phyloP scores from a whole-genome alignment of 2,113 vertebrate species.

The Etia nguti region DNA sequence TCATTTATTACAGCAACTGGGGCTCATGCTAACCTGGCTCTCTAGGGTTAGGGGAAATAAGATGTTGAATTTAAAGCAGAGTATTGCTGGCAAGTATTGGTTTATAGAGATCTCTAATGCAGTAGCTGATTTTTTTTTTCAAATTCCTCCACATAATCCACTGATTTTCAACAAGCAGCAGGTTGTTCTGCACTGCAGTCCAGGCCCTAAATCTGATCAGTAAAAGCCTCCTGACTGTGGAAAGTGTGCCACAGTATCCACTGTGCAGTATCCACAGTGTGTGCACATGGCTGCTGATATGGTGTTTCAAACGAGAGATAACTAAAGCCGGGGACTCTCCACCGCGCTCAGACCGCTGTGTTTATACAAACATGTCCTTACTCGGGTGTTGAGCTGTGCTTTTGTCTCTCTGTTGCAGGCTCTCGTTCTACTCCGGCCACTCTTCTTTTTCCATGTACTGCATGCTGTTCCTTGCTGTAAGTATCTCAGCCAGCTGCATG shows the following conservation, averaged over 20 bases:
- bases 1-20: background rate
- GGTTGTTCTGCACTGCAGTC: background rate
- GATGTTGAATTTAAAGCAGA: background rate
- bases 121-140: background rate
- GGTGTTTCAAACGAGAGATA: constrained; percentile 42
- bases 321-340: background rate
- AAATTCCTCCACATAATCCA: background rate
- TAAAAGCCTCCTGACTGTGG: background rate
- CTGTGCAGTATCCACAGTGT: background rate
- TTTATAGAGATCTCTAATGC: background rate
- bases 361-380: background rate
- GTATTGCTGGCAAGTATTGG: background rate
- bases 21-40: background rate
- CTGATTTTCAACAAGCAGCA: background rate
- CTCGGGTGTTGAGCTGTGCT: background rate
- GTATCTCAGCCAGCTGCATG: constrained; percentile 57
- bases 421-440: constrained; percentile 97
- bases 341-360: background rate
- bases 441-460: constrained; percentile 99
- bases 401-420: constrained; percentile 57
- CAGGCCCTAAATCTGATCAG: background rate
- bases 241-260: background rate
- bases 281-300: background rate
- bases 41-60: background rate
- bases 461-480: constrained; percentile 94